phyloP scores from a whole-genome alignment of 2,888 invertebrate species.

The Machimus atricapillus region DNA sequence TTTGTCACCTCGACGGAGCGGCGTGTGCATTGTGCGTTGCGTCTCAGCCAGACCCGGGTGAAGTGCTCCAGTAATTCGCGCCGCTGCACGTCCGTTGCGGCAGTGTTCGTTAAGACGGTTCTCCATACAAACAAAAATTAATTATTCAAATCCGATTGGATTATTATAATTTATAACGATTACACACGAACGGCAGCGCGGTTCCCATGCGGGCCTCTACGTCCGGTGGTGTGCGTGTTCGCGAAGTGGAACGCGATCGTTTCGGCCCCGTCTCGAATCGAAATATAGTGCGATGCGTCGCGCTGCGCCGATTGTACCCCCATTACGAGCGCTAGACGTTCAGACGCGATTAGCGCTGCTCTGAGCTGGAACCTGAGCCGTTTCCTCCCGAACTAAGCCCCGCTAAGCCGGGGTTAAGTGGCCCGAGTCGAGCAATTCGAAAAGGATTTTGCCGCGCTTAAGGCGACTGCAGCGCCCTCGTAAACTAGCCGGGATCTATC shows the following conservation, averaged over 20 bases:
- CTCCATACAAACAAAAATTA: conserved; percentile 53
- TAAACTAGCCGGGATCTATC: background rate
- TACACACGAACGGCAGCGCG: conserved; percentile 40
- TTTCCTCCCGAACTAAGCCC: conserved; percentile 21
- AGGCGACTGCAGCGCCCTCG: background rate
- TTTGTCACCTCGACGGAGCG: conserved; percentile 3
- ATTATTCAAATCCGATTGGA: conserved; percentile 64
- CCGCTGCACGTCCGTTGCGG: background rate
- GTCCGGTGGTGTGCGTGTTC: background rate
- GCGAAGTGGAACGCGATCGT: conserved; percentile 34
- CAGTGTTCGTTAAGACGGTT: conserved; percentile 23
- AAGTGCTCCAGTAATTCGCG: conserved; percentile 23
- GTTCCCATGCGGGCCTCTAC: background rate
- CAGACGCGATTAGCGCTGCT: conserved; percentile 16
- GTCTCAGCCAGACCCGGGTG: background rate
- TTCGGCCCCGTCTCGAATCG: background rate
- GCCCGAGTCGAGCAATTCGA: conserved; percentile 7
- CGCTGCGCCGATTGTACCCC: conserved; percentile 10
- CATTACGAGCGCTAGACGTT: background rate
- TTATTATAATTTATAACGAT: conserved; percentile 63
- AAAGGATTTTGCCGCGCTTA: background rate
- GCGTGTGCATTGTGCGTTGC: background rate
- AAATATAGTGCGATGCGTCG: conserved; percentile 23
- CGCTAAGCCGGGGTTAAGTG: conserved; percentile 15
- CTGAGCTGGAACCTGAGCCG: background rate